Conservation (phyloP, 2,888 invertebrate species). For the Helicoverpa assulta region DNA sequence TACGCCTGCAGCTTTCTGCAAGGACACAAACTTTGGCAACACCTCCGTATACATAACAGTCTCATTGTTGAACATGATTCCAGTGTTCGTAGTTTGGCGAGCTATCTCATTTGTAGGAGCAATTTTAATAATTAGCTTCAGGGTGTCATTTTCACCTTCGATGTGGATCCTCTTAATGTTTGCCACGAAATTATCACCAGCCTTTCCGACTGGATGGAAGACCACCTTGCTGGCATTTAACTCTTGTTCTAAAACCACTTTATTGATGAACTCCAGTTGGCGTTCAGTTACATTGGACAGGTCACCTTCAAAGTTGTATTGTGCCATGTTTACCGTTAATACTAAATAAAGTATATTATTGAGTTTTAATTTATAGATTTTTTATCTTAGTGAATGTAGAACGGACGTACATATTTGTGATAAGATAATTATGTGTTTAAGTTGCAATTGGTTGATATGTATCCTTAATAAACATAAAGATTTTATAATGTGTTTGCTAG, state of each 20-base stretch:
- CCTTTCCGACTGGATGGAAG: conserved; percentile 65
- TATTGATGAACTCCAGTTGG: conserved; percentile 68
- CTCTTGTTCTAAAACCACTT: conserved; percentile 66
- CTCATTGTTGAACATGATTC: conserved; percentile 69
- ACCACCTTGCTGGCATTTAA: conserved; percentile 62
- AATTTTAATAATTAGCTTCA: conserved; percentile 71
- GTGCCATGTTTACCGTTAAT: conserved; percentile 48
- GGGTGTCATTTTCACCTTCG: conserved; percentile 56
- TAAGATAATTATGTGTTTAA: conserved; percentile 3
- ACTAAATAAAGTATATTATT: conserved; percentile 8
- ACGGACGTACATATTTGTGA: conserved; percentile 17
- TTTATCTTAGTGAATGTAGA: background rate
- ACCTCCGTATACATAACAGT: conserved; percentile 68
- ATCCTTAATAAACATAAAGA: background rate
- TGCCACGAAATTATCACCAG: conserved; percentile 71
- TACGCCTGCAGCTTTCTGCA: conserved; percentile 68
- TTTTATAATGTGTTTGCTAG: too few relatives aligned
- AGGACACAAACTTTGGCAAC: conserved; percentile 65
- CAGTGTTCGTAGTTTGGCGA: conserved; percentile 55
- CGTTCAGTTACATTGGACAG: conserved; percentile 53
- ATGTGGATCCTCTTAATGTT: conserved; percentile 64
- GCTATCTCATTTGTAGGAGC: conserved; percentile 61
- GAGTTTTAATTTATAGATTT: conserved; percentile 28
- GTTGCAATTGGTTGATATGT: background rate
- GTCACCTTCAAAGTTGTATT: conserved; percentile 68